Conservation (phyloP, 37 sponge, comb jelly and placozoan genomes). For the Tethya wilhelma region DNA sequence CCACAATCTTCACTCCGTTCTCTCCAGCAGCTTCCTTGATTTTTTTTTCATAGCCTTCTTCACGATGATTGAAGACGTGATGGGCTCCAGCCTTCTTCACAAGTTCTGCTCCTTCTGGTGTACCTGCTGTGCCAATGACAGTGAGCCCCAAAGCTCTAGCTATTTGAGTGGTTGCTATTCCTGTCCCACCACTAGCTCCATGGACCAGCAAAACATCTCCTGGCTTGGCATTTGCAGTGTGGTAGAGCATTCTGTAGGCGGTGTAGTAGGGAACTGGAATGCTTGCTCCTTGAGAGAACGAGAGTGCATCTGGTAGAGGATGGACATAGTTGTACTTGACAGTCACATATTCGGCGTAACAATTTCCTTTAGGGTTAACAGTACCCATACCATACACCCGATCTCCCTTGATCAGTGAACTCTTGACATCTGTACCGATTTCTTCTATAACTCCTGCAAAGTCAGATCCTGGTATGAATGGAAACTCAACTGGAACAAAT, state of each 20-base stretch:
- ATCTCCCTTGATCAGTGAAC: slow-evolving; percentile 71
- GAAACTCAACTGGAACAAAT: slow-evolving; percentile 49
- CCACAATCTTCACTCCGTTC: slow-evolving; percentile 69
- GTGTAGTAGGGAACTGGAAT: slow-evolving; percentile 78
- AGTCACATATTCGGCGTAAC: slow-evolving; percentile 20
- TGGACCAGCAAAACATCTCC: slow-evolving; percentile 81
- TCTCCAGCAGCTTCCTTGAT: slow-evolving; percentile 31
- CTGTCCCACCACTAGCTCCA: slow-evolving; percentile 95
- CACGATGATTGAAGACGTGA: slow-evolving; percentile 75
- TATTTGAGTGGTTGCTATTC: slow-evolving; percentile 83
- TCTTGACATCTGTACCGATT: slow-evolving; percentile 72
- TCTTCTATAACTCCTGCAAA: slow-evolving; percentile 77
- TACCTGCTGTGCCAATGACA: slow-evolving; percentile 85
- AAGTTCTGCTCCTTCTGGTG: slow-evolving; percentile 61
- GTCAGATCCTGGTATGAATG: slow-evolving; percentile 82
- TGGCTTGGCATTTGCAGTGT: slow-evolving; percentile 44
- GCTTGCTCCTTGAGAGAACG: slow-evolving; percentile 82
- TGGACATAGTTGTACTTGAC: slow-evolving; percentile 33
- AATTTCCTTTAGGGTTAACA: not conserved
- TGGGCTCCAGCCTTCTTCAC: slow-evolving; percentile 75
- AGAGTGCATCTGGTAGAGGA: slow-evolving; percentile 50
- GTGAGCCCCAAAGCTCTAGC: slow-evolving; percentile 65
- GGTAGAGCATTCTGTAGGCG: slow-evolving; percentile 76
- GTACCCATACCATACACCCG: slow-evolving; percentile 55
- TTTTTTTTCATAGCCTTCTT: slow-evolving; percentile 49